phyloP scores from a whole-genome alignment of 2,113 vertebrate species.

The Entomyzon cyanotis region DNA sequence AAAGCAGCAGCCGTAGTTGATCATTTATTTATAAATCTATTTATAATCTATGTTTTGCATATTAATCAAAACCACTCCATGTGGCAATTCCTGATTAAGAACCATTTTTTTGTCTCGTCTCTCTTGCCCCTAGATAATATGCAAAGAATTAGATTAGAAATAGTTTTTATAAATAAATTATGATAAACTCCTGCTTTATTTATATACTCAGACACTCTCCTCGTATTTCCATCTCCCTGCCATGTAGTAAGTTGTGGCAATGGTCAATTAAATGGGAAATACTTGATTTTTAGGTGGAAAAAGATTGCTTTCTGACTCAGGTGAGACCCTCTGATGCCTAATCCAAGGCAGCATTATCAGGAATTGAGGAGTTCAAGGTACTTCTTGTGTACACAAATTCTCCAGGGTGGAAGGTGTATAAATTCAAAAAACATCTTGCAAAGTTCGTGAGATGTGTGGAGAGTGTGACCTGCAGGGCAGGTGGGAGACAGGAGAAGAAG shows the following conservation, averaged over 20 bases:
- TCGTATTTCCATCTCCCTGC: background rate
- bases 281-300: background rate
- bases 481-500: background rate
- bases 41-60: constrained; percentile 70
- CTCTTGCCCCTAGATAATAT: constrained; percentile 52
- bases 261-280: background rate
- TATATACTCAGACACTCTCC: constrained; percentile 29
- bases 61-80: constrained; percentile 63
- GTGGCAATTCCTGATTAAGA: constrained; percentile 64
- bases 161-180: constrained; percentile 74
- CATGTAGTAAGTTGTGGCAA: background rate
- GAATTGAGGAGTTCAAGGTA: background rate
- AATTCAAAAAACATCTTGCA: background rate
- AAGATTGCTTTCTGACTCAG: background rate
- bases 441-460: background rate
- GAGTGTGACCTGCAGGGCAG: background rate
- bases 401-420: background rate
- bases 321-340: background rate
- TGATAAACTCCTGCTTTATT: constrained; percentile 67
- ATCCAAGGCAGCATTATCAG: background rate
- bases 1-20: constrained; percentile 60
- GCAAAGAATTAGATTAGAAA: constrained; percentile 72
- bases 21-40: constrained; percentile 75
- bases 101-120: constrained; percentile 6
- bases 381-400: background rate